Base-by-base conservation (phyloP, 2,888 invertebrate species). In the Zygothrica quintamaculata region DNA sequence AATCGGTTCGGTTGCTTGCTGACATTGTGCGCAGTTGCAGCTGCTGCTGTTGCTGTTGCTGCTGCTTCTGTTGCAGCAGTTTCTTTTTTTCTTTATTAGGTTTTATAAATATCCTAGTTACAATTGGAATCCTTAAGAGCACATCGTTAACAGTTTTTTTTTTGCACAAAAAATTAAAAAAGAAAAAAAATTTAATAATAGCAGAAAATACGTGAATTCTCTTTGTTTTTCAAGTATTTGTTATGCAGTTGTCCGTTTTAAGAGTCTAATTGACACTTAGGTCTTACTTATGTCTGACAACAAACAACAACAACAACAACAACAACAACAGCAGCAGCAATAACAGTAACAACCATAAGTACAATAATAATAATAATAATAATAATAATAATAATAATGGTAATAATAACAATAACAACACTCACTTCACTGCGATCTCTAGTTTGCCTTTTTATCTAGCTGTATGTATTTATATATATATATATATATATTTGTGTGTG, bases 361-460 rank as follows among this genome's bases (percentile, higher is more conserved):
- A 55, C 36, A 65, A 44, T 25, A 57, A 60, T 34, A 73, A 65
- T 43, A 59, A 68, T 84, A 84, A 43, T 11, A 52, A 29, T 39
- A 56, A 29, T 36, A 52, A 25, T 40, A 51, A 40, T 15, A 22
- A 4, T 12, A 42, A 29, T 7, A 62, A 37, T 48, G 43, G 31
- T 40, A 22, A 42, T 11, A 51, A 55, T 33, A 65, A 46, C 31
- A 57, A 57, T 36, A 73, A 69, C 44, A 64, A 68, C 86, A 84
- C 79, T 80, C 80, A 86, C 84, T 86, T 84, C 80, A 86, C 86
- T 79, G 64, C 43, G 56, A 62, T 59, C 48, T 50, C 37, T 44
- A 42, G 39, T 52, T 44, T 47, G 40, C 55, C 53, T 55, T 56
- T 56, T 53, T 70, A 22, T 22, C 3, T 22, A 5, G 42, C 31